A percentile compares a stretch with the other conserved stretches of the same genome.
Conservation (phyloP, 35 echinoderm and acorn worm species). For the Lytechinus pictus region DNA sequence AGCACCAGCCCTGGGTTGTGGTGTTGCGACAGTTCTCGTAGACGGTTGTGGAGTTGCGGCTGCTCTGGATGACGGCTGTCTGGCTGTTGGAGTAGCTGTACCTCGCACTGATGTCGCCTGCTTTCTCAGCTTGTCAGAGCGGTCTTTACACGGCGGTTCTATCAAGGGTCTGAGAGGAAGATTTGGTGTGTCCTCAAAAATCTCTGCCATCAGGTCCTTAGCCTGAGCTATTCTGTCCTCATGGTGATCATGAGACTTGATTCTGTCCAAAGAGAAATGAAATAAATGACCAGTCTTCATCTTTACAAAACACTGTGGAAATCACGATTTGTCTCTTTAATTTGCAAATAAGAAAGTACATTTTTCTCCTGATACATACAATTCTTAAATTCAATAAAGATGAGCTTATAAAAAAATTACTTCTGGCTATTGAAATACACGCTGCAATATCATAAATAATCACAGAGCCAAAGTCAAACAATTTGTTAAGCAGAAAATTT, state of each 20-base stretch:
- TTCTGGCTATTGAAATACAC: too few relatives aligned
- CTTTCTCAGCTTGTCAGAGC: slow-evolving; percentile 26
- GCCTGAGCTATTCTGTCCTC: slow-evolving; percentile 81
- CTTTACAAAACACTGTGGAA: background rate
- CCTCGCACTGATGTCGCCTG: background rate
- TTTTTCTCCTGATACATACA: too few relatives aligned
- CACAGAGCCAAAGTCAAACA: too few relatives aligned
- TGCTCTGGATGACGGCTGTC: background rate
- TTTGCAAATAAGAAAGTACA: too few relatives aligned
- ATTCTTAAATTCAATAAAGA: too few relatives aligned
- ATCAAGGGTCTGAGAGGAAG: background rate
- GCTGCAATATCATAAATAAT: too few relatives aligned
- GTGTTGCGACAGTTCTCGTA: background rate
- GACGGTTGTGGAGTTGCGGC: background rate
- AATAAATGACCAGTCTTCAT: background rate
- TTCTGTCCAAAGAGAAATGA: slow-evolving; percentile 40
- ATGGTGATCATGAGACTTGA: slow-evolving; percentile 59
- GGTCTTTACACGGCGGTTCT: slow-evolving; percentile 26
- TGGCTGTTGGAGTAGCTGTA: background rate
- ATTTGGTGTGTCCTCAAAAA: slow-evolving; percentile 63
- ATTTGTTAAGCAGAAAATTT: too few relatives aligned
- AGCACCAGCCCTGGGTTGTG: background rate
- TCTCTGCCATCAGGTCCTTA: slow-evolving; percentile 79
- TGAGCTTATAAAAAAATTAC: too few relatives aligned
- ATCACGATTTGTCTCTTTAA: too few relatives aligned